Conservation (phyloP, 1,140 invertebrate genomes). For the Amphibalanus amphitrite region DNA sequence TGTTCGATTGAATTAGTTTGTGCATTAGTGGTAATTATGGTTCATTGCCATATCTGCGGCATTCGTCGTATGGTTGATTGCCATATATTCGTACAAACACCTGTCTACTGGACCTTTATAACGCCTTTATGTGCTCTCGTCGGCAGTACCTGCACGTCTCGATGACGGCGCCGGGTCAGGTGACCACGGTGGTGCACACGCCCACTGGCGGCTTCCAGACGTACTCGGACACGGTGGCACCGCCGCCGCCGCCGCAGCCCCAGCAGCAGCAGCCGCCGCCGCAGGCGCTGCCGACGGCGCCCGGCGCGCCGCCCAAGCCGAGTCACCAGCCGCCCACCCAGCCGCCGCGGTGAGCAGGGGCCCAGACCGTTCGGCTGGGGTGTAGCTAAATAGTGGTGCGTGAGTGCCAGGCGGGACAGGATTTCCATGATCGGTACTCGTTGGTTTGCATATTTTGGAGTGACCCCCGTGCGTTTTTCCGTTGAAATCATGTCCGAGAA, state of each 20-base stretch:
- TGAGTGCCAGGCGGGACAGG: background rate
- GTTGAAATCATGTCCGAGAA: too few species aligned
- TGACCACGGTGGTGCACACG: constrained; percentile 30
- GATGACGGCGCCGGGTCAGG: constrained; percentile 39
- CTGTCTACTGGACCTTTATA: too few species aligned
- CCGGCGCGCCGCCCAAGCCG: background rate
- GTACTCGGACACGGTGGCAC: constrained; percentile 20
- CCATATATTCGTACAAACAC: too few species aligned
- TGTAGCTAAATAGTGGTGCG: too few species aligned
- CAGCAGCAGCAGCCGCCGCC: constrained; percentile 14
- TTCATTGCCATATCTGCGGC: too few species aligned
- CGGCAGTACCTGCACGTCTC: background rate
- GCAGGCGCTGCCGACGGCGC: background rate
- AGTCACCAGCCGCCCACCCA: background rate
- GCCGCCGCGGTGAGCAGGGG: background rate
- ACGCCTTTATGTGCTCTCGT: too few species aligned
- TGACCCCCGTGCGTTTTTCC: too few species aligned
- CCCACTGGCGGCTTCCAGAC: constrained; percentile 27
- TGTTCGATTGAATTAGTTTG: too few species aligned
- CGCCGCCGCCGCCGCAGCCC: constrained; percentile 12
- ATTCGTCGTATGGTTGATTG: too few species aligned
- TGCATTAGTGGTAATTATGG: too few species aligned
- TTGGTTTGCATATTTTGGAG: too few species aligned
- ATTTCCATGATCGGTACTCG: background rate
- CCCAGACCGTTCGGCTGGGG: too few species aligned